Percentiles rank a stretch among this genome's conserved stretches.
Evolutionary conservation across 2,113 vertebrate species (phyloP).

Genomic region (Macrotis lagotis): DNA sequence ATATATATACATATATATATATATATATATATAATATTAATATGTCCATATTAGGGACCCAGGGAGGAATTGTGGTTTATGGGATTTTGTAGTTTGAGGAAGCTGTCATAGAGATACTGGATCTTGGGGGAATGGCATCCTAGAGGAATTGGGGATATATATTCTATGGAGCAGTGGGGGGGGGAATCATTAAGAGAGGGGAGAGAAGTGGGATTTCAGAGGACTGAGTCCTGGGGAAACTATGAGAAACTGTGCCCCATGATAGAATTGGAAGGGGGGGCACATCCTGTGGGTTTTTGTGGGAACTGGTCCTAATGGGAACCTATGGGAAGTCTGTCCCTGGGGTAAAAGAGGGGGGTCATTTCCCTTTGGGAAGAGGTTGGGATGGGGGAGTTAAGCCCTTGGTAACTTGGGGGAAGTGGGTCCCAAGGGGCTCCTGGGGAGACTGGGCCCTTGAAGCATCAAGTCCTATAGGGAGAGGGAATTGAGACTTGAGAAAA

Average conservation of each 20-base stretch:
- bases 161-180: neutral
- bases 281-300: neutral
- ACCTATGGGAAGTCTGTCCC: neutral
- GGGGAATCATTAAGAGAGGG: neutral
- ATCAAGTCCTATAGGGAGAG: neutral
- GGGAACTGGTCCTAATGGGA: neutral
- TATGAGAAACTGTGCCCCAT: neutral
- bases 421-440: neutral
- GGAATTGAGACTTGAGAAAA: neutral
- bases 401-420: neutral
- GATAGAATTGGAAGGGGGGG: neutral
- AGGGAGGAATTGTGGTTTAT: neutral
- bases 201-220: neutral
- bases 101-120: neutral
- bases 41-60: neutral
- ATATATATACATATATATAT: too few species aligned
- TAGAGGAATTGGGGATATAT: neutral
- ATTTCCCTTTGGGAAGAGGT: neutral
- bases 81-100: slow-evolving; percentile 43
- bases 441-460: neutral
- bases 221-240: neutral
- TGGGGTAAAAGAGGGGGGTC: neutral
- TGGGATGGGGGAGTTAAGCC: too few species aligned
- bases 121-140: neutral
- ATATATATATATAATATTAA: neutral